Conservation (phyloP, 2,888 invertebrate species). For the Lottia gigantea region DNA sequence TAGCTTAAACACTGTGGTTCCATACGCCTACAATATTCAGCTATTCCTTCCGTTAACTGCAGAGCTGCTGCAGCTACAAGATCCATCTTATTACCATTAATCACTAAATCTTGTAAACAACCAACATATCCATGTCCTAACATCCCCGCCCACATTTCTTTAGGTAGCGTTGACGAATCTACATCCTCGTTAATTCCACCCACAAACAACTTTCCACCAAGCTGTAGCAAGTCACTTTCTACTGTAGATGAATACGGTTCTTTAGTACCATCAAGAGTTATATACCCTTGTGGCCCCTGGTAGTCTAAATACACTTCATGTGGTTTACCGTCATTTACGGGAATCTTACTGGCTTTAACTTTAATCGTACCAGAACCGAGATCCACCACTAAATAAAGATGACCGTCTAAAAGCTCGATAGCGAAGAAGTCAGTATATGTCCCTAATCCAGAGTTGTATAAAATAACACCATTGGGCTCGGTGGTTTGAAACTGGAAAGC, state of each 20-base stretch:
- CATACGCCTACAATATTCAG: conserved; percentile 83
- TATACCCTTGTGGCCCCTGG: conserved; percentile 85
- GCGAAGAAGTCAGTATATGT: conserved; percentile 83
- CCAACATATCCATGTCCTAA: conserved; percentile 92
- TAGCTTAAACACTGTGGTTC: conserved; percentile 73
- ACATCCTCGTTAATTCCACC: conserved; percentile 76
- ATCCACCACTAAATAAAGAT: conserved; percentile 91
- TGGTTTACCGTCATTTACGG: conserved; percentile 91
- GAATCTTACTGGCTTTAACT: conserved; percentile 76
- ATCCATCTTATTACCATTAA: conserved; percentile 89
- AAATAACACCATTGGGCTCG: conserved; percentile 92
- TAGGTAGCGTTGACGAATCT: conserved; percentile 82
- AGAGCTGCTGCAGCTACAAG: conserved; percentile 88
- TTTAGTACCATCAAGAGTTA: conserved; percentile 82
- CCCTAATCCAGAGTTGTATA: conserved; percentile 88
- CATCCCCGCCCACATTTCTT: conserved; percentile 90
- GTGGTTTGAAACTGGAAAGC: conserved; percentile 95
- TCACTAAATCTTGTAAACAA: conserved; percentile 87
- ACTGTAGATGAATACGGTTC: conserved; percentile 71
- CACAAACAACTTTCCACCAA: conserved; percentile 86
- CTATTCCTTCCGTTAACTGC: conserved; percentile 90
- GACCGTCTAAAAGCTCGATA: conserved; percentile 92
- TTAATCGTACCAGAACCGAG: conserved; percentile 87
- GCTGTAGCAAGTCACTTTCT: conserved; percentile 86
- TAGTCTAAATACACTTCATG: conserved; percentile 86